Evolutionary conservation across 1,140 invertebrate genomes (phyloP), one percentile per base, ranked within the genome.

Genomic region (Temnothorax curvispinosus): DNA sequence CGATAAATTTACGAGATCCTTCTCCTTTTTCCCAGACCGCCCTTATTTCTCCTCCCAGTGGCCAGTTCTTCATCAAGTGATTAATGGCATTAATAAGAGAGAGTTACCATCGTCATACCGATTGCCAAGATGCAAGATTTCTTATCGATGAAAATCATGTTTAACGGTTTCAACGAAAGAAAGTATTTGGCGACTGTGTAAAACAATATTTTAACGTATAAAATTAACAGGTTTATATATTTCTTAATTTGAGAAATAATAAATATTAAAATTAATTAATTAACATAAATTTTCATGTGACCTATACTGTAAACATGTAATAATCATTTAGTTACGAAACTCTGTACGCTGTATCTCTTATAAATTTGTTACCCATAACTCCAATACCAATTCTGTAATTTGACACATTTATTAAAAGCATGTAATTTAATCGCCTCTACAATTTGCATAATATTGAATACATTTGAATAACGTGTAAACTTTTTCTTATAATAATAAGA

Each of bases 61-160:
- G 15, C 27, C 58, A 35, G 35, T 65, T 77, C 62, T 67, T 69
- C 86, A 32, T 21, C 56, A 56, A n/a, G 86, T 91, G 91, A 93
- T 93, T 93, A 93, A 91, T 93, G 87, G 87, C 85, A 88, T 92
- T 93, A 92, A 92, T 93, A 92, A 92, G 88, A 88, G 71, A 77
- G 86, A 75, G 50, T 85, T 71, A 77, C 27, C 41, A 32, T 81
- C 65, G 32, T 81, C 78, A 50, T 58, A 74, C 69, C 80, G 27
- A 82, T 84, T 60, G 54, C 67, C 80, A 56, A 74, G 67, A 82
- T 47, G 18, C 69, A 44, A 58, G n/a, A 60, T 18, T 74, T 38
- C 8, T 75, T 84, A 60, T 84, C 69, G 69, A 58, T 38, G 27
- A 75, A 62, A 84, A 60, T 35, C 44, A 44, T 35, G 32, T 41